Evolutionary conservation across 2,797 vertebrate genomes (phyloP).

Genomic region (Chelon labrosus): DNA sequence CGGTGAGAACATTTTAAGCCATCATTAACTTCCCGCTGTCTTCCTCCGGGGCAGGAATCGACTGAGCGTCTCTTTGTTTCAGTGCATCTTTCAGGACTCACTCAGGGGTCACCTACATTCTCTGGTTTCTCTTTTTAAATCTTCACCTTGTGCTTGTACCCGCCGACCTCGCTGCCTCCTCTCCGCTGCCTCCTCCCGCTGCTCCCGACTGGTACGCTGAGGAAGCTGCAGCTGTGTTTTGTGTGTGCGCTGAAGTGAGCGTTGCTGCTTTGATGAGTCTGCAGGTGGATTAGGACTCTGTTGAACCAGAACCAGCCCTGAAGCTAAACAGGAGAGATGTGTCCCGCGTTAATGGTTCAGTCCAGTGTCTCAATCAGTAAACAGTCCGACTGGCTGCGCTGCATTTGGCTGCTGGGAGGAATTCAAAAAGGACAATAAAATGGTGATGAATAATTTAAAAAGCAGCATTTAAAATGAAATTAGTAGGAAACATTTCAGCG

Average conservation of each 20-base stretch:
- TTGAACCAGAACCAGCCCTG: slow-evolving; percentile 11
- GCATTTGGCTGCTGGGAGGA: not conserved
- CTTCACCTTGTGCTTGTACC: slow-evolving; percentile 29
- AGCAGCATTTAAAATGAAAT: not conserved
- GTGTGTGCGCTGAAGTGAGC: not conserved
- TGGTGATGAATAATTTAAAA: slow-evolving; percentile 12
- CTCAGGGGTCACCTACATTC: slow-evolving; percentile 27
- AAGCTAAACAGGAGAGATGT: not conserved
- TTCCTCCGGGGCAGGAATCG: not conserved
- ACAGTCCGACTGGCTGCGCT: not conserved
- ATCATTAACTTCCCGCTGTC: not conserved
- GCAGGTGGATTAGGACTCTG: slow-evolving; percentile 6
- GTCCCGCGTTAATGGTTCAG: not conserved
- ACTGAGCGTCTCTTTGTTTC: too few species aligned
- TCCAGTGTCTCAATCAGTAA: not conserved
- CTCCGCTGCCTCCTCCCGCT: not conserved
- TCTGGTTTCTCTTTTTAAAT: slow-evolving; percentile 37
- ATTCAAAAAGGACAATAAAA: not conserved
- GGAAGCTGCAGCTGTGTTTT: not conserved
- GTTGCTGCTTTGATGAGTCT: slow-evolving; percentile 15
- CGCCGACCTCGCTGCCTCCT: not conserved
- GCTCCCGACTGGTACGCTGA: not conserved
- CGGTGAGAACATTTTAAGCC: too few species aligned
- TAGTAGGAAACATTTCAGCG: slow-evolving; percentile 10
- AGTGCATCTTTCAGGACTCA: too few species aligned